phyloP scores from a whole-genome alignment of 1,140 invertebrate genomes.

The Magallana angulata region DNA sequence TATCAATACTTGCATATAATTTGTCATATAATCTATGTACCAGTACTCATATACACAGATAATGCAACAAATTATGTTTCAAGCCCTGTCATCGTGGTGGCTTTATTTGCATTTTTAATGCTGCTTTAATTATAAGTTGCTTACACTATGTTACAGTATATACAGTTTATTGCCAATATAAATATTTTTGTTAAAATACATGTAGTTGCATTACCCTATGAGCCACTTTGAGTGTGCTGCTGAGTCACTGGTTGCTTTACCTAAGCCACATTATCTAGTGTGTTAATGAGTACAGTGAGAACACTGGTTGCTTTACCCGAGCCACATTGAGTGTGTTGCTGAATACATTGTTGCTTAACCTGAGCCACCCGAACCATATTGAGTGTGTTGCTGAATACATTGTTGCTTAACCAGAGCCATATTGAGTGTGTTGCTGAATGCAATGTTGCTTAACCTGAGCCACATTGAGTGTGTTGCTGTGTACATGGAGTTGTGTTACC shows the following conservation, averaged over 20 bases:
- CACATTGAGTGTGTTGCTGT: conserved; percentile 60
- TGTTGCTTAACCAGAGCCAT: conserved; percentile 46
- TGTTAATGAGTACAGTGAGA: conserved; percentile 41
- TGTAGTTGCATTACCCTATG: neutral
- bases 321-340: conserved; percentile 60
- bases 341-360: neutral
- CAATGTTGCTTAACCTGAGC: conserved; percentile 41
- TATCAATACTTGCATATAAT: too few species aligned
- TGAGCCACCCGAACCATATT: neutral
- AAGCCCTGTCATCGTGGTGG: too few species aligned
- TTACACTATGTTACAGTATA: too few species aligned
- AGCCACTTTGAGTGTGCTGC: neutral
- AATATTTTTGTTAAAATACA: neutral
- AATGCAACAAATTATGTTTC: too few species aligned
- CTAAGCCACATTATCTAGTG: conserved; percentile 9
- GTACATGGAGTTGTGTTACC: neutral
- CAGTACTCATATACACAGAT: too few species aligned
- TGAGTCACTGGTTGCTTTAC: conserved; percentile 16
- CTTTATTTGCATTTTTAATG: too few species aligned
- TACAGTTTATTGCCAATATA: too few species aligned
- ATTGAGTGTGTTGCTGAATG: conserved; percentile 59
- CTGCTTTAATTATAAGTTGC: too few species aligned
- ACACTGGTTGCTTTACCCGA: conserved; percentile 40
- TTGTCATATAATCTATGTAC: too few species aligned
- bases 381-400: neutral